A percentile compares a stretch with the other conserved stretches of the same genome.
Evolutionary conservation across 92 coral and sea anemone species (phyloP).

Genomic region (Palythoa grandiflora): DNA sequence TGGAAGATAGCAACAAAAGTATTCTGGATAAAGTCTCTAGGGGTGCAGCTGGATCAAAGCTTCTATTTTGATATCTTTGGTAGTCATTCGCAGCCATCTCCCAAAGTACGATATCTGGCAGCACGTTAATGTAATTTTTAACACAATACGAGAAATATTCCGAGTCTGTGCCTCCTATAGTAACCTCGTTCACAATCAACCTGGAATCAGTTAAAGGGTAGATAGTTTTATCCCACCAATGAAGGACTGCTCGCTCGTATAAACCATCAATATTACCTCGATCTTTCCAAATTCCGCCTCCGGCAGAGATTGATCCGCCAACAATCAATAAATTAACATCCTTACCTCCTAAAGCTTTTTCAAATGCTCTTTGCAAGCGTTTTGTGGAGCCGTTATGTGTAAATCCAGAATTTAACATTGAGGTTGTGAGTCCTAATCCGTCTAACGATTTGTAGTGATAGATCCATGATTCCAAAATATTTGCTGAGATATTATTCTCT

Average conservation of each 20-base stretch:
- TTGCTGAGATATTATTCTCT: constrained; percentile 75
- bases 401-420: constrained; percentile 87
- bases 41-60: constrained; percentile 90
- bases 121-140: constrained; percentile 77
- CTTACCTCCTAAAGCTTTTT: constrained; percentile 79
- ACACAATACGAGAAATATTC: constrained; percentile 97
- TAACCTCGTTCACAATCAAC: constrained; percentile 78
- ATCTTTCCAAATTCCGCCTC: constrained; percentile 95
- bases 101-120: constrained; percentile 94
- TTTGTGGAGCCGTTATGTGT: constrained; percentile 83
- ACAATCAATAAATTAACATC: constrained; percentile 78
- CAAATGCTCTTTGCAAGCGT: constrained; percentile 71
- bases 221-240: constrained; percentile 91
- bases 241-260: constrained; percentile 83
- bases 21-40: constrained; percentile 91
- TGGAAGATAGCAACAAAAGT: constrained; percentile 85
- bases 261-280: constrained; percentile 91
- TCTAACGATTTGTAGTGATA: constrained; percentile 84
- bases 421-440: constrained; percentile 83
- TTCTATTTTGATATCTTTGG: constrained; percentile 76
- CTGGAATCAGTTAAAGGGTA: constrained; percentile 79
- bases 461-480: constrained; percentile 87
- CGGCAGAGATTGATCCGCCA: constrained; percentile 98
- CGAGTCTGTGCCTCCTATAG: constrained; percentile 98
- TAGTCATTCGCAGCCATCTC: constrained; percentile 98